Percentiles rank a stretch among this genome's conserved stretches.
Conservation (phyloP, 2,797 vertebrate genomes). For the Lophura swinhoii region DNA sequence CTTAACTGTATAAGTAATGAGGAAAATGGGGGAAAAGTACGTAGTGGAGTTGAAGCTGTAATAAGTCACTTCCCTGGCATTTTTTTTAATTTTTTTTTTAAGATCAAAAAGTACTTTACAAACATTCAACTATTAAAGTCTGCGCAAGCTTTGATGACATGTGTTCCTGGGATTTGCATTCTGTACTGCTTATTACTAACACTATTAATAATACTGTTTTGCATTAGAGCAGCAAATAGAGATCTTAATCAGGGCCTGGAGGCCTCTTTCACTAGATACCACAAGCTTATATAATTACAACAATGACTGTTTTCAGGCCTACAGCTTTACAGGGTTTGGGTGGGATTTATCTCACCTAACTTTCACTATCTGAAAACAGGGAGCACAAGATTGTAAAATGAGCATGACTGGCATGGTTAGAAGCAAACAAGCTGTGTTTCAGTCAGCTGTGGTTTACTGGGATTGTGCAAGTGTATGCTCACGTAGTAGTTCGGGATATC, state of each 20-base stretch:
- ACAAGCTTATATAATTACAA: neutral
- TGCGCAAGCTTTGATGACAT: conserved; percentile 16
- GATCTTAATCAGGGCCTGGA: neutral
- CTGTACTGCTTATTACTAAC: conserved; percentile 16
- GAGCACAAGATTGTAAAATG: neutral
- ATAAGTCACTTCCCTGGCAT: neutral
- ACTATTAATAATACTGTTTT: conserved; percentile 28
- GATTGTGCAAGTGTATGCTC: neutral
- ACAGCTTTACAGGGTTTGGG: neutral
- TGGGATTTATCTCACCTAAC: neutral
- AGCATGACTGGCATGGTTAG: neutral
- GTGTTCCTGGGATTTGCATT: conserved; percentile 15
- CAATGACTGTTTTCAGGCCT: neutral
- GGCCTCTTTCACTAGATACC: neutral
- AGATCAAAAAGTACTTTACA: conserved; percentile 28
- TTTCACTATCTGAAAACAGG: neutral
- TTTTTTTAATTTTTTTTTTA: neutral
- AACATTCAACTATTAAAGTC: neutral
- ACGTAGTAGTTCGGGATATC: neutral
- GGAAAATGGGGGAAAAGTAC: neutral
- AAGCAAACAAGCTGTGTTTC: neutral
- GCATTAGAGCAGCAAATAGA: neutral
- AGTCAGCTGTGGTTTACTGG: neutral
- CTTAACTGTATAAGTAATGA: neutral
- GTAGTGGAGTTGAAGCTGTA: neutral